Conservation (phyloP, 2,113 vertebrate genomes). For the Siniperca chuatsi region DNA sequence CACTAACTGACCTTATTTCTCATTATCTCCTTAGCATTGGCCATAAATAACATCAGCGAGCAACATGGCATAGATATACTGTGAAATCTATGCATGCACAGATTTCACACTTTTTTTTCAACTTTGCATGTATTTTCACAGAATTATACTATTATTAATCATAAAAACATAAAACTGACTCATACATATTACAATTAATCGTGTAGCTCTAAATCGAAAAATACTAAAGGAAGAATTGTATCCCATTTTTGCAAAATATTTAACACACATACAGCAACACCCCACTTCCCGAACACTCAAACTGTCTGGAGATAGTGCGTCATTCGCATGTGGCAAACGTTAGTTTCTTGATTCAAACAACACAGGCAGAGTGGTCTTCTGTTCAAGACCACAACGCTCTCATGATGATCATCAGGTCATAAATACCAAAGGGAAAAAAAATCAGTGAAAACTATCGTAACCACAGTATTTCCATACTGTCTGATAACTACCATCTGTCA, state of each 20-base stretch:
- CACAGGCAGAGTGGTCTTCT: constrained; percentile 40
- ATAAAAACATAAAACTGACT: not conserved
- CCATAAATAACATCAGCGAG: constrained; percentile 35
- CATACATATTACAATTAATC: not conserved
- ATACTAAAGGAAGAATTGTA: not conserved
- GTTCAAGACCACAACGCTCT: constrained; percentile 63
- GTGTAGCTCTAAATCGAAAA: not conserved
- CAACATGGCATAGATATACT: not conserved
- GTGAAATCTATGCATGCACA: not conserved
- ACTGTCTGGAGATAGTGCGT: constrained; percentile 36
- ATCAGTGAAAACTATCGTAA: constrained; percentile 69
- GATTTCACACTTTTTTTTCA: not conserved
- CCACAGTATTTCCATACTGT: constrained; percentile 78
- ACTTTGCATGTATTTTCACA: too few species aligned
- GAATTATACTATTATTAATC: not conserved
- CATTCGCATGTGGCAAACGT: constrained; percentile 66
- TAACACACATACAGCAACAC: not conserved
- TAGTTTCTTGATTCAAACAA: constrained; percentile 53
- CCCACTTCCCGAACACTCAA: not conserved
- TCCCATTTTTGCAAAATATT: not conserved
- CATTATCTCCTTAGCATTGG: constrained; percentile 53
- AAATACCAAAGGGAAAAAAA: constrained; percentile 72
- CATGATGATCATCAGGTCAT: constrained; percentile 74
- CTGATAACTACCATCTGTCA: constrained; percentile 83
- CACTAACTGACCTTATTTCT: constrained; percentile 69